Conservation (phyloP, 2,888 invertebrate species). For the Nipponacmea schrenckii region DNA sequence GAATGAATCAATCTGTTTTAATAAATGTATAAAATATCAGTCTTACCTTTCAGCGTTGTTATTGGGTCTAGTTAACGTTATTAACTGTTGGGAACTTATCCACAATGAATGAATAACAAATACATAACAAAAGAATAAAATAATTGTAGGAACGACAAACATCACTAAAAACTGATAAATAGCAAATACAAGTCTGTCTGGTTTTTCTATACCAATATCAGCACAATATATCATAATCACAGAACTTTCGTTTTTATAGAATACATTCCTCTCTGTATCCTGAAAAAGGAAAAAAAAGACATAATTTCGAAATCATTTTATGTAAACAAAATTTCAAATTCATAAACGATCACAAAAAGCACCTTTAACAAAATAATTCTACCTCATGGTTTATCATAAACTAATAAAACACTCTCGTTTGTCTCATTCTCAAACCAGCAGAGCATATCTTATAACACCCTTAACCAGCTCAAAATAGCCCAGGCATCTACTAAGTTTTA, state of each 20-base stretch:
- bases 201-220: constrained; percentile 41
- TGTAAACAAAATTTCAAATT: too few species aligned
- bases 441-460: too few species aligned
- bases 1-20: not conserved
- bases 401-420: too few species aligned
- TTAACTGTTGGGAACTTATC: constrained; percentile 66
- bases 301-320: not conserved
- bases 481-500: too few species aligned
- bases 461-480: too few species aligned
- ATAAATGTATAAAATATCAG: not conserved
- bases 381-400: too few species aligned
- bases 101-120: constrained; percentile 68
- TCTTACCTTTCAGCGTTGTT: constrained; percentile 22
- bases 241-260: constrained; percentile 50
- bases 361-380: too few species aligned
- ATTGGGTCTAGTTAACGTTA: constrained; percentile 54
- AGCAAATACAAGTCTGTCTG: constrained; percentile 52
- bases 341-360: too few species aligned
- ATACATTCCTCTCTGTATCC: constrained; percentile 47
- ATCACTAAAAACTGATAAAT: constrained; percentile 67
- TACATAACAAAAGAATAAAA: constrained; percentile 68
- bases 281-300: constrained; percentile 30
- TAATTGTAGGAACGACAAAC: constrained; percentile 65
- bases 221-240: constrained; percentile 48
- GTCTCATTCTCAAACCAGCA: too few species aligned